These are phyloP conservation scores for Leptopterna dolabrata DNA, from an alignment of 2,888 invertebrate genomes.

Conservation along the genomic window DNA sequence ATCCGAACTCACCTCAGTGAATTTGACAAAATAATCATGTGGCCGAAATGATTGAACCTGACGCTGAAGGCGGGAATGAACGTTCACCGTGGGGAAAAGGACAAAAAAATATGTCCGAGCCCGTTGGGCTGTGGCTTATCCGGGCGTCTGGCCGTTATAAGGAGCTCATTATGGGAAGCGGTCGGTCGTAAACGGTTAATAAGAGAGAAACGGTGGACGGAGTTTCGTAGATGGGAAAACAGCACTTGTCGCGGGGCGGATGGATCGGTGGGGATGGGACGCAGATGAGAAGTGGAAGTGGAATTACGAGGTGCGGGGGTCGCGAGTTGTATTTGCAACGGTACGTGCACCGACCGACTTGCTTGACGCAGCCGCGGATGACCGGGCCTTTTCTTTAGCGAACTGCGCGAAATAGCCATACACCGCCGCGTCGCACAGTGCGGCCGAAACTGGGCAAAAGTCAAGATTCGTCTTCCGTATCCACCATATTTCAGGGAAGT, in stretches of 20 bases:
- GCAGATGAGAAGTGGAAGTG: not conserved
- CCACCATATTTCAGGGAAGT: too few species aligned
- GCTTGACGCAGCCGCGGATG: not conserved
- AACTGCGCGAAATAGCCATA: too few species aligned
- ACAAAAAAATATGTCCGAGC: not conserved
- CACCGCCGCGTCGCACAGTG: too few species aligned
- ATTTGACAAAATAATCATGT: too few species aligned
- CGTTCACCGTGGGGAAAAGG: not conserved
- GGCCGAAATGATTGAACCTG: too few species aligned
- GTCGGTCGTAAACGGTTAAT: conserved; percentile 25
- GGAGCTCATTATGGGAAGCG: conserved; percentile 29
- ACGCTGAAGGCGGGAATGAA: not conserved
- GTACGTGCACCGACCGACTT: not conserved
- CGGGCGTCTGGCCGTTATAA: not conserved
- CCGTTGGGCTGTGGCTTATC: conserved; percentile 1
- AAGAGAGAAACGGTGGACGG: not conserved
- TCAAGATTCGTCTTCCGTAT: too few species aligned
- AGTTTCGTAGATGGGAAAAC: not conserved
- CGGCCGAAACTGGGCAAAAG: too few species aligned
- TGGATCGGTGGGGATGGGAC: not conserved
- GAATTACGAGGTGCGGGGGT: not conserved
- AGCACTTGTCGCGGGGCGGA: not conserved
- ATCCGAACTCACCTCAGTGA: too few species aligned
- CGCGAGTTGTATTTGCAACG: not conserved
- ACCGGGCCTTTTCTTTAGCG: not conserved